Conservation (phyloP, 2,888 invertebrate species). For the Luperina nickerlii region DNA sequence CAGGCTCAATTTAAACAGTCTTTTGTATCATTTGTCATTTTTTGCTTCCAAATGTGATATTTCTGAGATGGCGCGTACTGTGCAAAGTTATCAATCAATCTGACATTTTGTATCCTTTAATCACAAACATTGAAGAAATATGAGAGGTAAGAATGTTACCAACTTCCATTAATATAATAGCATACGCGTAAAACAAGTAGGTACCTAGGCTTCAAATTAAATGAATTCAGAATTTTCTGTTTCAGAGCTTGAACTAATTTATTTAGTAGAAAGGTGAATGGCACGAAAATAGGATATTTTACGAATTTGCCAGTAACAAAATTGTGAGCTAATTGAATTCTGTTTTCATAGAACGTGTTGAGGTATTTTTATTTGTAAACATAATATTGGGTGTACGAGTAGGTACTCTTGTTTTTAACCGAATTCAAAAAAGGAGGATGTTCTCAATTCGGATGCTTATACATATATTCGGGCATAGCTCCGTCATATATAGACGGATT, state of each 20-base stretch:
- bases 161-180: neutral
- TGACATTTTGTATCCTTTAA: neutral
- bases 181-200: neutral
- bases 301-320: slow-evolving; percentile 16
- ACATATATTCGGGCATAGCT: too few relatives aligned
- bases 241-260: slow-evolving; percentile 24
- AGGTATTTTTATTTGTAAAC: slow-evolving; percentile 1
- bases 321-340: slow-evolving; percentile 35
- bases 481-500: too few relatives aligned
- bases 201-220: neutral
- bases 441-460: too few relatives aligned
- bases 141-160: neutral
- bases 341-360: slow-evolving; percentile 14
- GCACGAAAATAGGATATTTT: slow-evolving; percentile 19
- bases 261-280: slow-evolving; percentile 27
- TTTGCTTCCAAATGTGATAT: neutral
- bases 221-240: slow-evolving; percentile 3
- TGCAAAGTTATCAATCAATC: neutral
- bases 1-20: neutral
- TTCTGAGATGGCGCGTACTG: neutral
- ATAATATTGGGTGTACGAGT: neutral
- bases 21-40: neutral
- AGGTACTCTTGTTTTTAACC: neutral
- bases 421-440: too few relatives aligned
- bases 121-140: neutral